A percentile compares a stretch with the other conserved stretches of the same genome.
phyloP scores from a whole-genome alignment of 2,888 invertebrate genomes.

The Agriotes lineatus region DNA sequence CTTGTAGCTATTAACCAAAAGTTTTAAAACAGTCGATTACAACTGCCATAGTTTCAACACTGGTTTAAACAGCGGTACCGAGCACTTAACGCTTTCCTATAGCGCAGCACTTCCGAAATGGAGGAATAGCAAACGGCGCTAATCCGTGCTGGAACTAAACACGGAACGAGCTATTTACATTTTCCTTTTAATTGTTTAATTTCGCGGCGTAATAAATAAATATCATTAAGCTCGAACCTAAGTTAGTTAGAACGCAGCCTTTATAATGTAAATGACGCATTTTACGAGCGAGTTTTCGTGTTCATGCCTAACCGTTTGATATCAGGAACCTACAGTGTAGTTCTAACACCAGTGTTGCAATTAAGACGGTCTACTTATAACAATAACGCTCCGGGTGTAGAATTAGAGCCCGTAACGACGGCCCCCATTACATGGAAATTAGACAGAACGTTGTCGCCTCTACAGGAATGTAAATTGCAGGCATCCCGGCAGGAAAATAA shows the following conservation, averaged over 20 bases:
- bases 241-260: constrained; percentile 21
- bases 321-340: constrained; percentile 49
- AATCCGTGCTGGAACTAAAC: background rate
- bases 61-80: no score
- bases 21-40: no score
- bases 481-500: constrained; percentile 45
- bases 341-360: constrained; percentile 49
- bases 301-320: constrained; percentile 41
- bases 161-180: background rate
- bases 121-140: background rate
- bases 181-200: constrained; percentile 19
- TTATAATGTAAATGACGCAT: constrained; percentile 33
- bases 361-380: constrained; percentile 56
- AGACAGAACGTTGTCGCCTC: constrained; percentile 53
- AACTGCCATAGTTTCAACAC: no score
- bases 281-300: constrained; percentile 34
- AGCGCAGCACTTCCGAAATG: background rate
- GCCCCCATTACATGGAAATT: constrained; percentile 56
- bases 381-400: constrained; percentile 53
- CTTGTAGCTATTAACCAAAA: no score
- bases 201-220: constrained; percentile 24
- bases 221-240: constrained; percentile 24
- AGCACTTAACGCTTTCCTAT: no score
- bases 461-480: constrained; percentile 55
- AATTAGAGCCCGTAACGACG: constrained; percentile 56